Conservation (phyloP, 1,140 invertebrate species). For the Neomicropteryx cornuta region DNA sequence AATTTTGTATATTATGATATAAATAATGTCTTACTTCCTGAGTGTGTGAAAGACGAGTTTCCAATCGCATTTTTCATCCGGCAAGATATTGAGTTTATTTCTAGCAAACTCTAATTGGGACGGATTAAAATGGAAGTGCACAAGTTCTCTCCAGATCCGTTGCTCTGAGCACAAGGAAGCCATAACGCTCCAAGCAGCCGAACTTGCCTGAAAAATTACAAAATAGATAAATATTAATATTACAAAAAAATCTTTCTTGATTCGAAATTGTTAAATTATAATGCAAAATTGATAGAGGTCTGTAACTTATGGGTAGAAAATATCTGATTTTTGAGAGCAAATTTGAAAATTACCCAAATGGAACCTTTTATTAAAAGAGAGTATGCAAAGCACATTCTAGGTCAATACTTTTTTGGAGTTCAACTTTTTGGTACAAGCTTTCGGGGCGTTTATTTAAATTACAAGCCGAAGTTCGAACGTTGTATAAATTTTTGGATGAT, state of each 20-base stretch:
- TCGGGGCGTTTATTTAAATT: no score
- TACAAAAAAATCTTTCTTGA: conserved; percentile 2
- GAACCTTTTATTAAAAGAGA: no score
- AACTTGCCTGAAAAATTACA: conserved; percentile 28
- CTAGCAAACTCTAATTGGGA: conserved; percentile 69
- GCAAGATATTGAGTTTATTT: conserved; percentile 19
- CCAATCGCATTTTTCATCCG: conserved; percentile 48
- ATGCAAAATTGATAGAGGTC: background rate
- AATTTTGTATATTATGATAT: background rate
- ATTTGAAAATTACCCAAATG: no score
- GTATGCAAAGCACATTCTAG: no score
- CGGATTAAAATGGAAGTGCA: conserved; percentile 83
- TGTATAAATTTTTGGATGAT: no score
- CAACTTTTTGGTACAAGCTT: no score
- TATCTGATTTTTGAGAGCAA: no score
- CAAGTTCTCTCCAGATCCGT: conserved; percentile 84
- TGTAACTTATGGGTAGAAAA: no score
- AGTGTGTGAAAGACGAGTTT: conserved; percentile 61
- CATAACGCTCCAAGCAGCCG: conserved; percentile 55
- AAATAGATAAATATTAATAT: background rate
- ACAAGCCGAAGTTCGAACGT: no score
- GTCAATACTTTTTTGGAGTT: no score
- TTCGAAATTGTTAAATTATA: background rate
- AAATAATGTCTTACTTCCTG: conserved; percentile 44
- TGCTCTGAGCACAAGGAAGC: conserved; percentile 76